phyloP scores from a whole-genome alignment of 2,888 invertebrate species.

The Brachyptera risi region DNA sequence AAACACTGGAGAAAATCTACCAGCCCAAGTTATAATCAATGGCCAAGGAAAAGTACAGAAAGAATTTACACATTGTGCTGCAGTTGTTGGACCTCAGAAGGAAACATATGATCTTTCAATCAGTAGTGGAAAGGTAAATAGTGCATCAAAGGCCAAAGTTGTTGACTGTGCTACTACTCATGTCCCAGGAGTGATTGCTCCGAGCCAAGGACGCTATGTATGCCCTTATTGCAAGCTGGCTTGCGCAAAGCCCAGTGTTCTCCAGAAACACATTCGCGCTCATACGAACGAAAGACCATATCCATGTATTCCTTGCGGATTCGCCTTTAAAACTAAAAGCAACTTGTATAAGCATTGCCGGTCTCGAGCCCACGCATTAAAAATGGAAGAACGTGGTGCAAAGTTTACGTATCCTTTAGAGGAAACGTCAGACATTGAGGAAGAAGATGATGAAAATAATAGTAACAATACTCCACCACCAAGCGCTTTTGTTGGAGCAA shows the following conservation, averaged over 20 bases:
- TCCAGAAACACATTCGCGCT: constrained; percentile 90
- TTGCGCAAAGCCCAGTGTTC: constrained; percentile 89
- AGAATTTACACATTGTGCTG: background rate
- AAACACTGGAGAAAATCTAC: background rate
- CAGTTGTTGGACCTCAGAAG: background rate
- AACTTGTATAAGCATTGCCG: constrained; percentile 88
- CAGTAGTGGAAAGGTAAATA: too few relatives aligned
- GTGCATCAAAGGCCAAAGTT: too few relatives aligned
- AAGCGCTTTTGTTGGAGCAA: background rate
- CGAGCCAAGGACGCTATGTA: constrained; percentile 61
- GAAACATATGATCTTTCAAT: background rate
- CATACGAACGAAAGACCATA: constrained; percentile 91
- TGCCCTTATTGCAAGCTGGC: constrained; percentile 85
- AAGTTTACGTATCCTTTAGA: constrained; percentile 22
- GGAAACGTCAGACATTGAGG: constrained; percentile 24
- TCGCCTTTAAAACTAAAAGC: constrained; percentile 91
- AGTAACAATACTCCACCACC: constrained; percentile 44
- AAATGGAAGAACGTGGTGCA: constrained; percentile 54
- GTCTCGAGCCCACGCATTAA: constrained; percentile 66
- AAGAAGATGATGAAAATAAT: constrained; percentile 27
- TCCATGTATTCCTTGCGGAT: constrained; percentile 84
- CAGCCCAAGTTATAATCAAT: background rate
- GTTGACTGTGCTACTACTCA: too few relatives aligned
- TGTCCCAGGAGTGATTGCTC: background rate
- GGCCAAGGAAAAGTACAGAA: background rate